Evolutionary conservation across 1,140 invertebrate genomes (phyloP), one percentile per base, ranked within the genome.

Genomic region (Zaprionus taronus): DNA sequence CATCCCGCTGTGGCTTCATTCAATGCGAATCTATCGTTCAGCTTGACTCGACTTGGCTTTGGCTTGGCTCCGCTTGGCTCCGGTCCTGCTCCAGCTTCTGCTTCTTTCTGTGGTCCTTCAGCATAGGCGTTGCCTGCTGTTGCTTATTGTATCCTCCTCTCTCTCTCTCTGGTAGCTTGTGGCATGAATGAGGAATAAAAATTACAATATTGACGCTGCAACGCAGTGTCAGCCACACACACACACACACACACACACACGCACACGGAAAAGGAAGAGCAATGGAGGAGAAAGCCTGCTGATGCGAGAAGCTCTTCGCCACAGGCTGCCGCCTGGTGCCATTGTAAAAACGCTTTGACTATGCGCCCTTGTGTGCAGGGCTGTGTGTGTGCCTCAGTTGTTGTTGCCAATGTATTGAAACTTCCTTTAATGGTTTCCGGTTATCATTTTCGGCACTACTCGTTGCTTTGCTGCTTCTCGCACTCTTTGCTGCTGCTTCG

Each of bases 371-470:
- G 31, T 70, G 41, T 62, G 24, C 28, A 1, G 28, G 7, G 0
- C 28, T 31, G 28, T 31, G 28, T 9, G 7, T 7, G 28, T 69
- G 69, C 64, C 51, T 41, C n/a, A 49, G 64, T 58, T 49, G 56
- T 80, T 62, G 47, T 31, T 60, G 51, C 26, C 57, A 66, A 69
- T 91, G 84, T 91, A 91, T 84, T 91, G 81, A 89, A 84, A 84
- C 84, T 89, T 84, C 79, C 79, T 91, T 91, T 89, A 91, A 91
- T 91, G 89, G 89, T 89, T 91, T 91, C 89, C 89, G 89, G 89
- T 89, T 91, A 91, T 91, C 89, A 89, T 89, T 91, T 89, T 91
- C 80, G 87, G 79, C 79, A 63, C 76, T 74, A 90, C 79, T 75
- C 57, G 67, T 60, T 7, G n/a, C 60, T 60, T 12, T 55, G 9